Evolutionary conservation across 2,113 vertebrate genomes (phyloP), one percentile per base, ranked within the genome.

Genomic region (Melanerpes formicivorus): DNA sequence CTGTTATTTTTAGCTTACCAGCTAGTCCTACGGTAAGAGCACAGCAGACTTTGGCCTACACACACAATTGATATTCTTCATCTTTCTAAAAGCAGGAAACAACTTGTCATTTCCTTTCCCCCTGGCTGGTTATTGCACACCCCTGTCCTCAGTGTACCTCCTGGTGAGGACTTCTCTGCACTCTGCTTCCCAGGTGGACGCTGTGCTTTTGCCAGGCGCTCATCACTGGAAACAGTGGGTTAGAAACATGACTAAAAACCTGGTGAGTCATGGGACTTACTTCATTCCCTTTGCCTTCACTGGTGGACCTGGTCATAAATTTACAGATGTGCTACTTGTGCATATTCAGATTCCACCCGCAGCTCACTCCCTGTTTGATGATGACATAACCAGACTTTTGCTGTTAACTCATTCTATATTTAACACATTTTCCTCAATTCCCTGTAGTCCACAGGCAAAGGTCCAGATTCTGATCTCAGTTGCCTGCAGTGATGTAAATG

Each of bases 301-400:
- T 82, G 93, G 69, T 76, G 75, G 92, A 97, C 44, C 25, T 50
- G 62, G 82, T 80, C 83, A 95, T 95, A 96, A 93, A 95, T 85
- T 94, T 80, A 87, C 91, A 84, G 95, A 94, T 75, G 85, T 82
- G 93, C 93, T 96, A 85, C 85, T 88, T 78, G 87, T 46, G 69
- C 94, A 95, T 95, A 78, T 90, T 95, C 90, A 75, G 90, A 87
- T 94, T 96, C 91, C 90, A 80, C 77, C 84, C 52, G 0, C 56
- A 65, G 87, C 79, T 95, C 73, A 58, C 72, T 95, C 95, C 77
- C 65, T 46, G 56, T 54, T 88, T 94, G 87, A 40, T 92, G 80
- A 96, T 95, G 95, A 96, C 88, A 93, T 94, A 95, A 95, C 87
- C 92, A 96, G 90, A 94, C 65, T 84, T 86, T 63, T 75, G 74